phyloP scores from a whole-genome alignment of 1,140 invertebrate species.

The Nasonia giraulti region DNA sequence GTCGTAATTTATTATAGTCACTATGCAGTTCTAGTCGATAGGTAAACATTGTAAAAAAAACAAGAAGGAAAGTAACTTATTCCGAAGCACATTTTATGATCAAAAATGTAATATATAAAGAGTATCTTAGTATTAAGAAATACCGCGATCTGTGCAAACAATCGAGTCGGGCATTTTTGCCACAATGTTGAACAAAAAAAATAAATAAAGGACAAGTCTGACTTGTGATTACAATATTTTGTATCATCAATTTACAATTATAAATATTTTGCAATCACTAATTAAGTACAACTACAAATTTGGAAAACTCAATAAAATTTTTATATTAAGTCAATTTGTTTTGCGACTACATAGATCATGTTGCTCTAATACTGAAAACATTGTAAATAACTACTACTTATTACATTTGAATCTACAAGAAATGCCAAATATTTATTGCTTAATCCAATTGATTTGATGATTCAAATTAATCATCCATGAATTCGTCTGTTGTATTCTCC shows the following conservation, averaged over 20 bases:
- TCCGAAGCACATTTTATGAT: slow-evolving; percentile 24
- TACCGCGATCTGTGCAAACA: slow-evolving; percentile 32
- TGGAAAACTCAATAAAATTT: slow-evolving; percentile 25
- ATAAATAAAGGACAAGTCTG: slow-evolving; percentile 43
- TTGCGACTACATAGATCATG: slow-evolving; percentile 13
- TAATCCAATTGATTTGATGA: slow-evolving; percentile 21
- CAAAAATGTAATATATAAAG: slow-evolving; percentile 47
- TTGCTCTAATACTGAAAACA: slow-evolving; percentile 40
- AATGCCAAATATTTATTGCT: slow-evolving; percentile 3
- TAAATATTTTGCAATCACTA: slow-evolving; percentile 25
- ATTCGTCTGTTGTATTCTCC: neutral
- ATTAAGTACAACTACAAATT: slow-evolving; percentile 32
- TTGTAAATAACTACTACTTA: slow-evolving; percentile 13
- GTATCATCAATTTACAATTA: slow-evolving; percentile 32
- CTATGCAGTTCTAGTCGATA: slow-evolving; percentile 43
- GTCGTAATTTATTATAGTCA: slow-evolving; percentile 36
- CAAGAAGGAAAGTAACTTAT: slow-evolving; percentile 40
- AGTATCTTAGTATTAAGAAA: slow-evolving; percentile 27
- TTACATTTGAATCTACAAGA: slow-evolving; percentile 8
- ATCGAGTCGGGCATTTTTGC: slow-evolving; percentile 32
- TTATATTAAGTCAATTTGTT: slow-evolving; percentile 20
- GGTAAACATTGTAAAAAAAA: slow-evolving; percentile 13
- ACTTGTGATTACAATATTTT: slow-evolving; percentile 42
- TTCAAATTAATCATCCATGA: slow-evolving; percentile 5
- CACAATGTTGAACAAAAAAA: slow-evolving; percentile 36